Base-by-base conservation (phyloP, 2,113 vertebrate species). In the Bambusicola thoracicus region DNA sequence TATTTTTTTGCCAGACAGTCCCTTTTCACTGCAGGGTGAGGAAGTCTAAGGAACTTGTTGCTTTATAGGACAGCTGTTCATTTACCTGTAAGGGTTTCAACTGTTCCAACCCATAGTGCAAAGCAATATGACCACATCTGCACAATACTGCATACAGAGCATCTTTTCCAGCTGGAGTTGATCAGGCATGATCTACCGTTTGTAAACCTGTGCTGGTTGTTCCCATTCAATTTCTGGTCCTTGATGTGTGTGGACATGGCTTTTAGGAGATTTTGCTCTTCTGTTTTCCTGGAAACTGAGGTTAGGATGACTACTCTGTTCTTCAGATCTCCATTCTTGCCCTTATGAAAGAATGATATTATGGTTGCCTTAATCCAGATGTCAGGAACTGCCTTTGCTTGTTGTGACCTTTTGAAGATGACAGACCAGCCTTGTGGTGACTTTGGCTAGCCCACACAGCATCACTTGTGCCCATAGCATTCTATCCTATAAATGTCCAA, bases 261-360 rank as follows among this genome's bases (percentile, higher is more conserved):
- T 91, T 86, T 36, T 40, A 81, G 32, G 27, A 84, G 15, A 44
- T 3, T 69, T 85, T 83, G 4, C 5, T 78, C 21, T 22, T 11
- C 11, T 32, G 5, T 36, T 70, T 67, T 89, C 32, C 62, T 81
- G 46, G 34, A 81, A 59, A 46, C 3, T 1, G 2, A 69, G 29
- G 3, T 46, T 51, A 49, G 41, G 41, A 46, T 75, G 46, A 27
- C 21, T 49, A 6, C 6, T 75, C 8, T 41, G 13, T 8, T 75
- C 12, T 25, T 87, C 43, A 59, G 20, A 48, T 59, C 20, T 6
- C 82, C 10, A 8, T 59, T 49, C 36, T 72, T 43, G 32, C 8
- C 34, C 20, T n/a, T 88, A 36, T 48, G 72, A 61, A 38, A 85
- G 8, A 43, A 19, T 12, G 0, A 0, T 11, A 10, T 27, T 5